These are phyloP conservation scores for Aethina tumida DNA, from an alignment of 1,140 invertebrate genomes.

Conservation along the genomic window DNA sequence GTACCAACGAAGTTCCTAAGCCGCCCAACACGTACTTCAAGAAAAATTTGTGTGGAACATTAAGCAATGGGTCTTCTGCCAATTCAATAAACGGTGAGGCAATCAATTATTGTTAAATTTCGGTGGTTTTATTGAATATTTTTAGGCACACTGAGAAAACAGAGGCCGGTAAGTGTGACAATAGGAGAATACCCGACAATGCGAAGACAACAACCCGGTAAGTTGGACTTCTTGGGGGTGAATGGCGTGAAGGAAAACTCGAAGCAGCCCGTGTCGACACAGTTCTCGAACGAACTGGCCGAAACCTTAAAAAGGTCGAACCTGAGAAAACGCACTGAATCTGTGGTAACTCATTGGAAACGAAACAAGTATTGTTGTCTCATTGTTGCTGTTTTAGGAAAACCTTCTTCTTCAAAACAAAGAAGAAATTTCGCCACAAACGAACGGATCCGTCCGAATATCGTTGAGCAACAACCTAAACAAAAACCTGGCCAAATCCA, in stretches of 20 bases:
- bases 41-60: conserved; percentile 26
- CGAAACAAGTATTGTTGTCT: background rate
- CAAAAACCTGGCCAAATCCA: conserved; percentile 37
- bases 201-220: conserved; percentile 48
- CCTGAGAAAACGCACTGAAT: conserved; percentile 56
- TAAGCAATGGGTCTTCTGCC: background rate
- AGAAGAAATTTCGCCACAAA: too few species aligned
- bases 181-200: conserved; percentile 56
- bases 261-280: conserved; percentile 46
- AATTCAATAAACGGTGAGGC: too few species aligned
- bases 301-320: conserved; percentile 64
- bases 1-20: conserved; percentile 47
- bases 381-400: conserved; percentile 34
- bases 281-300: conserved; percentile 59
- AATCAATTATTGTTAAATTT: too few species aligned
- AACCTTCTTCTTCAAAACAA: conserved; percentile 33
- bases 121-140: too few species aligned
- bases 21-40: conserved; percentile 58
- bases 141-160: conserved; percentile 16
- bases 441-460: conserved; percentile 41
- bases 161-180: conserved; percentile 43
- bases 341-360: conserved; percentile 40
- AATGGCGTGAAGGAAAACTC: conserved; percentile 26
- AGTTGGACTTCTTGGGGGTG: conserved; percentile 51
- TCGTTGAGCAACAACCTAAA: conserved; percentile 38